Evolutionary conservation across 2,113 vertebrate species (phyloP), one percentile per base, ranked within the genome.

Genomic region (Toxostoma redivivum): DNA sequence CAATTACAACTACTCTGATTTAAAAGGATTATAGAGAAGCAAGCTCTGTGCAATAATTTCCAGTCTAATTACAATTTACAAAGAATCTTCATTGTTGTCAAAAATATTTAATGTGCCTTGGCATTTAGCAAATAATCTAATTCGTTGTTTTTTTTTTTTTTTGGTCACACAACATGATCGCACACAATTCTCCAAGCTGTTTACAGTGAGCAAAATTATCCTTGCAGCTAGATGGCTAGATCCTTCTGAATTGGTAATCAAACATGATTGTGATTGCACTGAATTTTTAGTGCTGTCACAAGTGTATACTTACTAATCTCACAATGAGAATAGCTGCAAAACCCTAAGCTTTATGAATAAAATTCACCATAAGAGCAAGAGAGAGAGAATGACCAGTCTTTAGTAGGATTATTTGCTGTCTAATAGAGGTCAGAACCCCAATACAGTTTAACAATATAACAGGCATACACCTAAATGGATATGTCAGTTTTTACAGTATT

Each of bases 21-120:
- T 97, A 97, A 97, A 97, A 97, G 97, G 96, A 97, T 97, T 97
- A 97, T 81, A 97, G 95, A 85, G 89, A 95, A 97, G 96, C 96
- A 81, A 87, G 92, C 97, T 97, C 97, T 97, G 92, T 97, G 96
- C 95, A 97, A 97, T 97, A 97, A 97, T 97, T 97, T 97, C 96
- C 97, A 97, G 95, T 92, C 97, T 97, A 97, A 97, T 97, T 97
- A 97, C 96, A 97, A 97, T 97, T 97, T 97, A 97, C 96, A 97
- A 97, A 97, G 97, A 96, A 97, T 97, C 95, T 97, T 95, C 97
- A 97, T 97, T 97, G 97, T 97, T 97, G 96, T 97, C 93, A 97
- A 97, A 97, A 97, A 97, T 97, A 97, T 97, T 97, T 97, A 97
- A 96, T 97, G 96, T 97, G 97, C 91, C 94, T 97, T 97, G 95